Base-by-base conservation (phyloP, 2,113 vertebrate species). In the Thermophis baileyi region DNA sequence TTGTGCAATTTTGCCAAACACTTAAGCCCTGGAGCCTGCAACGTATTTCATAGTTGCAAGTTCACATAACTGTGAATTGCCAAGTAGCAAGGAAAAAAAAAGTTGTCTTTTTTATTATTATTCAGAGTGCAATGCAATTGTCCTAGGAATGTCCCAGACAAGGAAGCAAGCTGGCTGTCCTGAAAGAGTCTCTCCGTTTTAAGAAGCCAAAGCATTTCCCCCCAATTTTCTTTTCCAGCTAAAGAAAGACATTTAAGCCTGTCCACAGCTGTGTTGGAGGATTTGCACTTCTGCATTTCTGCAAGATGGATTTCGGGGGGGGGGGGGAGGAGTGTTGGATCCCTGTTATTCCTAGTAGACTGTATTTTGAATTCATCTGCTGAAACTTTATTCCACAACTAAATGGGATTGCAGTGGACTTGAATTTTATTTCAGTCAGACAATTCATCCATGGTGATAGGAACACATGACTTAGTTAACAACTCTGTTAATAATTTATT, bases 1-100 rank as follows among this genome's bases (percentile, higher is more conserved):
- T 51, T 94, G 35, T 44, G 22, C 47, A 91, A 2, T 87, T 95
- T 40, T 94, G 40, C 60, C 81, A 86, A 93, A 91, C 30, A 14
- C 54, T 25, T 90, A 44, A 94, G 11, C 12, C 89, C 7, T 49
- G 46, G 81, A 69, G 22, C 85, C 91, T 94, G 46, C 92, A 94
- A 92, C 2, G 81, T 6, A 0, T 5, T 88, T 89, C 14, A 49
- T 53, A 81, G 22, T 93, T 94, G 85, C 85, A 91, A 88, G 27
- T 87, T 20, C 69, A 40, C 18, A 40, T 81, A 81, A 81, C 35
- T 81, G n/a, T 35, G 69, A 44, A 81, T 81, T 44, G 69, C 69
- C 35, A 81, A 44, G 7, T 22, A 40, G 69, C 18, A 40, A 60
- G 57, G 47, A 6, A 30, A 40, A 81, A 81, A 69, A 69, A 44